Conservation (phyloP, 2,113 vertebrate species). For the Platichthys flesus region DNA sequence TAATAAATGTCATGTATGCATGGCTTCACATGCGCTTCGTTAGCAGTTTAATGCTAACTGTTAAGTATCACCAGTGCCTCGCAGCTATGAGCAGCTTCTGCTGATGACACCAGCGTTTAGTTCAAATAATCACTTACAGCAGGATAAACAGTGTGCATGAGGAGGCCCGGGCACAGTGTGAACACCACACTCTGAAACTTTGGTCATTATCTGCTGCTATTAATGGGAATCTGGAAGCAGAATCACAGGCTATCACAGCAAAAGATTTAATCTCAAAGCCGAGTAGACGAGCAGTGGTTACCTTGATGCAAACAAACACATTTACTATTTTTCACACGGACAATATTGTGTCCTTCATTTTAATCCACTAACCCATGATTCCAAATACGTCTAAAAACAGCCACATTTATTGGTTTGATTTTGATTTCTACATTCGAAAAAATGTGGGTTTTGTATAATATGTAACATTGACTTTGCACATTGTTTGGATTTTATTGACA, state of each 20-base stretch:
- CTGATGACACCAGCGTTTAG: conserved; percentile 78
- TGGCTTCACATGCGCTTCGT: conserved; percentile 80
- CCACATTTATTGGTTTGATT: no score
- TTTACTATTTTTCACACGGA: no score
- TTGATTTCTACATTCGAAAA: no score
- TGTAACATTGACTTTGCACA: no score
- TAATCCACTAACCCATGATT: no score
- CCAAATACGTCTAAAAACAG: no score
- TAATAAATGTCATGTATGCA: conserved; percentile 85
- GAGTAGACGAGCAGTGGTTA: background rate
- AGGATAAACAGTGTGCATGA: conserved; percentile 12
- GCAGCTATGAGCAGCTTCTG: conserved; percentile 70
- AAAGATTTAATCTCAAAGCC: background rate
- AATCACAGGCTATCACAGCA: background rate
- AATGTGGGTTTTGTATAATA: no score
- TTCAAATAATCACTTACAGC: conserved; percentile 52
- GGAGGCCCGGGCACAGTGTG: background rate
- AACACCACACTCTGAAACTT: conserved; percentile 1
- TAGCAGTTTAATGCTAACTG: conserved; percentile 74
- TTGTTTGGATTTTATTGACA: no score
- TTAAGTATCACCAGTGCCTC: conserved; percentile 70
- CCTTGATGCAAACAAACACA: background rate
- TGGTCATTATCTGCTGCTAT: conserved; percentile 28
- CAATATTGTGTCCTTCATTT: no score
- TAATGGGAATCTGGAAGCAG: background rate